Base-by-base conservation (phyloP, 2,888 invertebrate genomes). In the Latheticus oryzae region DNA sequence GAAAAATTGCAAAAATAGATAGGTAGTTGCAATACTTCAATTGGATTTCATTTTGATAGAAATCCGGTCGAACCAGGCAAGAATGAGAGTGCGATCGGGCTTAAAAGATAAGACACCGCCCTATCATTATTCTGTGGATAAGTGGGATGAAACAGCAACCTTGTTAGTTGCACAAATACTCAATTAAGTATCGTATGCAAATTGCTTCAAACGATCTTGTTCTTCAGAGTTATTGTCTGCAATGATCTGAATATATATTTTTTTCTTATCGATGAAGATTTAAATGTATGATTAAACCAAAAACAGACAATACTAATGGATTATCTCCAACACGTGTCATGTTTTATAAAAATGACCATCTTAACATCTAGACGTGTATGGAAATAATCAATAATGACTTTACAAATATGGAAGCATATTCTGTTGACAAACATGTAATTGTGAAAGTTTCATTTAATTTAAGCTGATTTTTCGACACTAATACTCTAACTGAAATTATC, bases 301-400 rank as follows among this genome's bases (percentile, higher is more conserved):
- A 24, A 24, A 24, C 24, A 24, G 9, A n/a, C n/a, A 9, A 12
- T 12, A 9, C 28, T 28, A 8, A 19, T 28, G 4, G n/a, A 32
- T 32, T 32, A 2, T 7, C 19, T 42, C 23, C 4, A 21, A 40
- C 47, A 38, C 47, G 40, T 57, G 51, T 57, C 45, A 30, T 37
- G 37, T 58, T 51, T 9, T 15, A 48, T 32, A 52, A 45, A 45
- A 45, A 40, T 40, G n/a, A 32, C 58, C 38, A 8, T 13, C 40
- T 8, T 40, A 32, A 52, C 38, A 8, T 13, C 40, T 8, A 33
- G 40, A 37, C 40, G 47, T 12, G 16, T 58, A 53, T 40, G 52
- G 47, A 30, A 58, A 53, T 47, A 58, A 55, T 45, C 32, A 58
- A 58, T 58, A 58, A 53, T 58, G 35, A 47, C 53, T 33, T 58